Percentiles rank a stretch among this genome's conserved stretches.
Evolutionary conservation across 2,888 invertebrate species (phyloP).

Genomic region (Anthoptus insignis): DNA sequence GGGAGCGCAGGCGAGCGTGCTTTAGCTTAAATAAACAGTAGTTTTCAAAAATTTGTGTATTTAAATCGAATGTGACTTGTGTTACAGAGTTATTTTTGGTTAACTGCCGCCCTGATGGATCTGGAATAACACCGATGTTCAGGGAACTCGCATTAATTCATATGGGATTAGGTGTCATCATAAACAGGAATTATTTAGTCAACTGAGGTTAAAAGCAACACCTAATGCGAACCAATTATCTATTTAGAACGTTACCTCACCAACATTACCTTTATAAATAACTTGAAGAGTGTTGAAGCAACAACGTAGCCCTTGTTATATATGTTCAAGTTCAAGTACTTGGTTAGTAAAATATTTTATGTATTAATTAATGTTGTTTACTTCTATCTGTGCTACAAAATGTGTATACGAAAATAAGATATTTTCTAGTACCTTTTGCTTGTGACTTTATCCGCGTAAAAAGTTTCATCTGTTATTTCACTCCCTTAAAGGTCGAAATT

Average conservation of each 20-base stretch:
- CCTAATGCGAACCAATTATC: conserved; percentile 68
- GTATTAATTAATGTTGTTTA: no score
- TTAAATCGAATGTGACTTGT: conserved; percentile 85
- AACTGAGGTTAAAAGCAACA: conserved; percentile 84
- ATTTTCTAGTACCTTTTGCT: no score
- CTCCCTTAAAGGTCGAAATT: no score
- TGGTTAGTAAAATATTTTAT: no score
- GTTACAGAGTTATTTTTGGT: conserved; percentile 82
- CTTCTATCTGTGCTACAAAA: no score
- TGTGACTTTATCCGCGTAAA: no score
- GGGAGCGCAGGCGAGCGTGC: conserved; percentile 62
- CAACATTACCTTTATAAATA: conserved; percentile 18
- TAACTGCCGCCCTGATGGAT: conserved; percentile 80
- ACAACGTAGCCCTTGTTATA: no score
- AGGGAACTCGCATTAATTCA: conserved; percentile 82
- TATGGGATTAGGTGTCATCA: conserved; percentile 86
- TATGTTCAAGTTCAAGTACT: no score
- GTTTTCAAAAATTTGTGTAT: conserved; percentile 86
- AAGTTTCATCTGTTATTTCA: no score
- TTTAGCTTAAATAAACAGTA: conserved; percentile 83
- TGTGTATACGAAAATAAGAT: no score
- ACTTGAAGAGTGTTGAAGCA: neutral
- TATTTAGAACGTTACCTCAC: conserved; percentile 32
- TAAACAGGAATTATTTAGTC: conserved; percentile 86
- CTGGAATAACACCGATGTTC: conserved; percentile 79